A percentile compares a stretch with the other conserved stretches of the same genome.
Conservation (phyloP, 2,888 invertebrate genomes). For the Antheraea assamensis region DNA sequence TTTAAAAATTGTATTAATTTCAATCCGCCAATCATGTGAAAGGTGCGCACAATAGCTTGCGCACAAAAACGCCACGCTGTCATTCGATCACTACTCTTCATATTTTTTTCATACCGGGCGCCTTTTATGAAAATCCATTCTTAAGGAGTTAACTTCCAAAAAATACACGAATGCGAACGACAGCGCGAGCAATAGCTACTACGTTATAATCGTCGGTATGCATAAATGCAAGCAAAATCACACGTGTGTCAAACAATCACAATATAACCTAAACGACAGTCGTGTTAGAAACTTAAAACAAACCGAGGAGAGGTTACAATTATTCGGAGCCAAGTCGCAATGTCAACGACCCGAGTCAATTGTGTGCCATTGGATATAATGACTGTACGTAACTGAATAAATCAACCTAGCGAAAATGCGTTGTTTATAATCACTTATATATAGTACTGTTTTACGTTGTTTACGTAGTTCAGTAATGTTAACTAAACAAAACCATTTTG, state of each 20-base stretch:
- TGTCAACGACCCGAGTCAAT: conserved; percentile 53
- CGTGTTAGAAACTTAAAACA: not conserved
- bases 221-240: not conserved
- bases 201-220: not conserved
- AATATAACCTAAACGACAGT: not conserved
- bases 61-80: too few species aligned
- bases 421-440: not conserved
- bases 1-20: too few species aligned
- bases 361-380: conserved; percentile 49
- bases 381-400: conserved; percentile 48
- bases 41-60: too few species aligned
- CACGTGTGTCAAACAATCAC: too few species aligned
- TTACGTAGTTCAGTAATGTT: too few species aligned
- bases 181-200: not conserved
- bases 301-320: conserved; percentile 38
- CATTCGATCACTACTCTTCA: too few species aligned
- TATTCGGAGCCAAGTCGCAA: conserved; percentile 45
- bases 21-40: too few species aligned
- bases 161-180: too few species aligned
- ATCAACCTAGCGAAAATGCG: conserved; percentile 34
- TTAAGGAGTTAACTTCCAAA: too few species aligned
- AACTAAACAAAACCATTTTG: too few species aligned
- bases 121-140: too few species aligned
- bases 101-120: too few species aligned
- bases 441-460: not conserved